phyloP scores from a whole-genome alignment of 2,888 invertebrate species.

The Cantharis lateralis region DNA sequence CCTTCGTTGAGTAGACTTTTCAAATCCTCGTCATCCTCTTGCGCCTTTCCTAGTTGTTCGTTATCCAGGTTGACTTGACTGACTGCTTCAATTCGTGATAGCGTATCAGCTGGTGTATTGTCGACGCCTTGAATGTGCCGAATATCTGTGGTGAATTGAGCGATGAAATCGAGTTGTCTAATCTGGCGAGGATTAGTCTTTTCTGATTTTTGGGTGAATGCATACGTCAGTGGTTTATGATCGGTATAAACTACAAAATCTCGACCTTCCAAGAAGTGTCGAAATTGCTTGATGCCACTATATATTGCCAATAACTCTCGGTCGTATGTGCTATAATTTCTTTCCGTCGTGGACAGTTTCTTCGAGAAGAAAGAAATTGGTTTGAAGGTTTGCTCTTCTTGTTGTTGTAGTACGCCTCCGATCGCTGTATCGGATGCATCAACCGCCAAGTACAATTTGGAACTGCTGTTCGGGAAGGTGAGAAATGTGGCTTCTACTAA shows the following conservation, averaged over 20 bases:
- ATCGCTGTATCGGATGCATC: conserved; percentile 3
- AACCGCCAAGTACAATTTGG: background rate
- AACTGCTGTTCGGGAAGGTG: background rate
- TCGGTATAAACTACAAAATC: background rate
- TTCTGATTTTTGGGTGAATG: conserved; percentile 33
- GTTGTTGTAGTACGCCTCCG: conserved; percentile 6
- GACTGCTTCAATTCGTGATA: background rate
- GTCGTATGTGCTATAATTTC: conserved; percentile 6
- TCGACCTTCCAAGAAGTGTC: conserved; percentile 6
- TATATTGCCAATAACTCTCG: conserved; percentile 4
- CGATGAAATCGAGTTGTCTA: conserved; percentile 12
- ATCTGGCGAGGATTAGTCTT: conserved; percentile 24
- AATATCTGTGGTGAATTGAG: conserved; percentile 16
- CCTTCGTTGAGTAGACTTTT: too few relatives aligned
- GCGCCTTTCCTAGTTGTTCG: too few relatives aligned
- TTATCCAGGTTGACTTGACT: too few relatives aligned
- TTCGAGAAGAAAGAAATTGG: conserved; percentile 2
- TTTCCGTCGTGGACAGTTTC: background rate
- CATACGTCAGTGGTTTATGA: background rate
- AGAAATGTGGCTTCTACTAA: background rate
- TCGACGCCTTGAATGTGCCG: background rate
- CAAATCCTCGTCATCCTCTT: too few relatives aligned
- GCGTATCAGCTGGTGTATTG: conserved; percentile 1
- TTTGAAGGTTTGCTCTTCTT: background rate
- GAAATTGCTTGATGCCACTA: background rate